Evolutionary conservation across 2,797 vertebrate genomes (phyloP).

Genomic region (Mionectes olivaceus): DNA sequence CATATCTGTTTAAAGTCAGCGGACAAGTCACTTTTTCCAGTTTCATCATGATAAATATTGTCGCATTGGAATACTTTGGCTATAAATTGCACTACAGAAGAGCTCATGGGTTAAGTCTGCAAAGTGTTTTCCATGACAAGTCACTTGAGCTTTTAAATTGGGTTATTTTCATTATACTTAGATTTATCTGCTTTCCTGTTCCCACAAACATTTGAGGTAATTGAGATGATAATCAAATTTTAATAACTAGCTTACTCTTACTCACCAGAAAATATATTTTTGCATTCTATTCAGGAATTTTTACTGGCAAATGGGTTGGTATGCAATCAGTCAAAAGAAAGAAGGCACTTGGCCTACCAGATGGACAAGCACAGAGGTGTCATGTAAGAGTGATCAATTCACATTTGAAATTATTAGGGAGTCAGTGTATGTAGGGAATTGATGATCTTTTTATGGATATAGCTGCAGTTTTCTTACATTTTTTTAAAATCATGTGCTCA

Average conservation of each 20-base stretch:
- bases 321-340: background rate
- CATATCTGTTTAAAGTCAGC: conserved; percentile 2
- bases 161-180: background rate
- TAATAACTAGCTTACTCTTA: background rate
- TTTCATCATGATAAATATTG: conserved; percentile 2
- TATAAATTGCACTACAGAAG: background rate
- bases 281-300: background rate
- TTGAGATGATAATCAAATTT: background rate
- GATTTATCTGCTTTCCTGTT: background rate
- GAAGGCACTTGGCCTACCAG: background rate
- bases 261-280: background rate
- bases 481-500: background rate
- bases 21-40: conserved; percentile 48
- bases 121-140: background rate
- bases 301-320: background rate
- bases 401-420: background rate
- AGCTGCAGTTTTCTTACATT: background rate
- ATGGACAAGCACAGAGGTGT: background rate
- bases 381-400: background rate
- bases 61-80: background rate
- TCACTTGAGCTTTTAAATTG: background rate
- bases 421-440: background rate
- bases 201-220: background rate
- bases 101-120: background rate
- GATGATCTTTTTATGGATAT: background rate